Conservation (phyloP, 1,140 invertebrate genomes). For the Calephelis virginiensis region DNA sequence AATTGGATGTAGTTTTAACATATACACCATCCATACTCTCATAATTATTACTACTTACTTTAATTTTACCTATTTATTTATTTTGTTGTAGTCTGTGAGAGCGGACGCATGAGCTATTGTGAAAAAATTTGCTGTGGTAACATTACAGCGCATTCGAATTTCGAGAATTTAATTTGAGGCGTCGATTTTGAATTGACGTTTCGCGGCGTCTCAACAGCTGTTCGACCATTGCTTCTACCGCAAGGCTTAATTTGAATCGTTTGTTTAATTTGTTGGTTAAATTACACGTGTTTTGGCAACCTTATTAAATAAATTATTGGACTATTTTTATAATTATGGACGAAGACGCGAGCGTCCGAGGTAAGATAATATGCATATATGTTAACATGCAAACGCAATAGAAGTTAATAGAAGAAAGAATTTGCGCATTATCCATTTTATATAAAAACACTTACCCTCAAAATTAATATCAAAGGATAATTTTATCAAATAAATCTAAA, state of each 20-base stretch:
- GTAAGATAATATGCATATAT: conserved; percentile 37
- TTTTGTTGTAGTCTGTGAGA: no score
- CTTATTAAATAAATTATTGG: conserved; percentile 26
- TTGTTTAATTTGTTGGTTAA: no score
- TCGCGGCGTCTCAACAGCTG: conserved; percentile 69
- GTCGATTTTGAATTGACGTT: conserved; percentile 65
- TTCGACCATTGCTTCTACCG: conserved; percentile 53
- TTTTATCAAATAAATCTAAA: background rate
- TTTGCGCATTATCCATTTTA: conserved; percentile 31
- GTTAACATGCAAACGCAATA: conserved; percentile 26
- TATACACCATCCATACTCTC: no score
- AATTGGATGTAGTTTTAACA: no score
- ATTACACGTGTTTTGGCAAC: conserved; percentile 51
- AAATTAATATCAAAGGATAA: background rate
- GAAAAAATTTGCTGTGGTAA: no score
- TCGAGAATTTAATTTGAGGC: conserved; percentile 22
- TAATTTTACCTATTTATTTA: no score
- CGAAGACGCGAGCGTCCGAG: conserved; percentile 53
- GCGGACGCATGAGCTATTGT: no score
- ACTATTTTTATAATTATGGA: conserved; percentile 46
- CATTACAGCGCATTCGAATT: no score
- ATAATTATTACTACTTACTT: no score
- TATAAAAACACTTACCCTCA: background rate
- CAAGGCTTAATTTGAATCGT: conserved; percentile 48
- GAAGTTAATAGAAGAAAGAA: conserved; percentile 27